Conservation (phyloP, 2,888 invertebrate species). For the Scaeva pyrastri region DNA sequence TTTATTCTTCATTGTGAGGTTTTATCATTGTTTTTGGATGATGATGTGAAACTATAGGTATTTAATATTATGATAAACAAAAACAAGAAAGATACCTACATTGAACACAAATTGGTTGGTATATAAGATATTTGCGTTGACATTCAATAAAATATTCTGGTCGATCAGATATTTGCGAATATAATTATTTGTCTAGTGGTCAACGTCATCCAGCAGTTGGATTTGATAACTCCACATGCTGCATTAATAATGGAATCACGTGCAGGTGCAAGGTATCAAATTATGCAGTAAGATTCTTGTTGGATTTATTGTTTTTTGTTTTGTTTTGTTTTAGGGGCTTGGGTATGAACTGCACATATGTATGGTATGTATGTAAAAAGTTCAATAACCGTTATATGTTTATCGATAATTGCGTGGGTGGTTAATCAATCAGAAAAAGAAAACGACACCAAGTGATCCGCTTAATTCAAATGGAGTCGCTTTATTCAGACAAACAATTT, state of each 20-base stretch:
- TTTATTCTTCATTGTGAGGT: conserved; percentile 28
- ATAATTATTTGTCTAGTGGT: conserved; percentile 53
- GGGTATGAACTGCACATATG: neutral
- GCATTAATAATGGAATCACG: conserved; percentile 70
- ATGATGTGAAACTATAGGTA: conserved; percentile 21
- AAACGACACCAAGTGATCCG: neutral
- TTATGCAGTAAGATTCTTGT: conserved; percentile 38
- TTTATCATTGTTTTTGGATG: conserved; percentile 55
- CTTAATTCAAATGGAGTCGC: neutral
- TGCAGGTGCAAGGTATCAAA: conserved; percentile 57
- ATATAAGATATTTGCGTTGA: conserved; percentile 44
- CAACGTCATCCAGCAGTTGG: conserved; percentile 6
- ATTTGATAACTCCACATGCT: conserved; percentile 47
- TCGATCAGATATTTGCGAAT: conserved; percentile 56
- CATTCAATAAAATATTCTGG: conserved; percentile 52
- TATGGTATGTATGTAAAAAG: neutral
- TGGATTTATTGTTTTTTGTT: neutral
- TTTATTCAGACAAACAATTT: neutral
- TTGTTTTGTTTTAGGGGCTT: neutral
- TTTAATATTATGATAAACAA: neutral
- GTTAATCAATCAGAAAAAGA: neutral
- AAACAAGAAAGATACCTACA: conserved; percentile 9
- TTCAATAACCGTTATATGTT: conserved; percentile 21
- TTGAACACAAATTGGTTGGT: neutral
- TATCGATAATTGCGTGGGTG: neutral